phyloP scores from a whole-genome alignment of 2,797 vertebrate genomes.

The Helicolenus hilgendorfi region DNA sequence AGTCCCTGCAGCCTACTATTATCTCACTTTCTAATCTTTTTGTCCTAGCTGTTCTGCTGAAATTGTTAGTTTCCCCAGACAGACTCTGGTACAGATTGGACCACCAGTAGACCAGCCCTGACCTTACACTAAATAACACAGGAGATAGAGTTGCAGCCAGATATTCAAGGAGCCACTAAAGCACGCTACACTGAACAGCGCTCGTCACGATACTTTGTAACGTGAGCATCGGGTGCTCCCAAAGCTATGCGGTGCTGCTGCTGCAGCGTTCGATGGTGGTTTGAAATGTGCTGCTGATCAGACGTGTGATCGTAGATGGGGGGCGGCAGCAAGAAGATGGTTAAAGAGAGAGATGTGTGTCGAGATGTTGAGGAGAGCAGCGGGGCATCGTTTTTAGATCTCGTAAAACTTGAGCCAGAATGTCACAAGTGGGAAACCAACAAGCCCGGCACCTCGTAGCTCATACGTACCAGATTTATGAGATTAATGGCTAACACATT shows the following conservation, averaged over 20 bases:
- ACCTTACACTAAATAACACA: conserved; percentile 68
- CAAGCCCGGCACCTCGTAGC: not conserved
- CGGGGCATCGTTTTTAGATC: conserved; percentile 4
- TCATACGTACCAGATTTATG: not conserved
- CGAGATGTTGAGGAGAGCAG: not conserved
- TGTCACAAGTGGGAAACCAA: not conserved
- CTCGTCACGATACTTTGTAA: conserved; percentile 62
- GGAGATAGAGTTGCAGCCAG: conserved; percentile 73
- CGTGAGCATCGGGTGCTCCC: conserved; percentile 54
- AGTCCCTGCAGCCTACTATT: not conserved
- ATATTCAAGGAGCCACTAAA: conserved; percentile 64
- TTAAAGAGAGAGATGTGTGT: not conserved
- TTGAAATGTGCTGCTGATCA: conserved; percentile 28
- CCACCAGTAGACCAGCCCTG: conserved; percentile 28
- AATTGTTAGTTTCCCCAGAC: not conserved
- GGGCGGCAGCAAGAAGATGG: not conserved
- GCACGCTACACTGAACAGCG: conserved; percentile 32
- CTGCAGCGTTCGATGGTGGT: conserved; percentile 3
- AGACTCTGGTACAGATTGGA: not conserved
- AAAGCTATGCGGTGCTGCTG: conserved; percentile 30
- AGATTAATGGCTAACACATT: not conserved
- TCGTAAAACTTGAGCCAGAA: not conserved
- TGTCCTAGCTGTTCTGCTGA: not conserved
- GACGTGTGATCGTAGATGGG: conserved; percentile 1
- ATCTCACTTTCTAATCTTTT: not conserved